Base-by-base conservation (phyloP, 2,888 invertebrate genomes). In the Sclerodermus sp. region DNA sequence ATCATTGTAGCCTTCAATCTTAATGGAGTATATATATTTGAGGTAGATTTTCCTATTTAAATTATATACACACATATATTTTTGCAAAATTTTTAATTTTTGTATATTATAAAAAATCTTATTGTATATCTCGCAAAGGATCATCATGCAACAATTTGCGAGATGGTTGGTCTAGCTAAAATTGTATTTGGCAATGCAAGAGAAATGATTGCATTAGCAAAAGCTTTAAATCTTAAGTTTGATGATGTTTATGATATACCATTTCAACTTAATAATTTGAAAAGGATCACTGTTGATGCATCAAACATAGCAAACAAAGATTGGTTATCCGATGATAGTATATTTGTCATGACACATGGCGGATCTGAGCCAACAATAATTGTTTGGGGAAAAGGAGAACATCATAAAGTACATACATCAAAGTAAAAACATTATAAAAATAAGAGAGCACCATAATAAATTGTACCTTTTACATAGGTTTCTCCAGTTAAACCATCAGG, bases 1-100 rank as follows among this genome's bases (percentile, higher is more conserved):
- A 71, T 73, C 54, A 61, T 72, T 30, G 55, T 77, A 48, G 75
- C 71, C 5, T 76, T 79, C 42, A 79, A 79, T 65, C 67, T 79
- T 14, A 75, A 64, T 53, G 78, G 75, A 16, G 66, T 70, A 32
- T 79, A 79, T 43, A 71, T 79, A 53, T 74, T 75, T 38, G 59
- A 72, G 59, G 75, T 75, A 64, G 8, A n/a, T n/a, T n/a, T n/a
- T n/a, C n/a, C n/a, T 40, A 45, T 23, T 40, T 8, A 13, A 9
- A 44, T 32, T 32, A 16, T 31, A 14, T 49, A 42, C 16, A 6
- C 2, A 18, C 1, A 23, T 15, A 6, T 36, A 13, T 29, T 32
- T n/a, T n/a, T n/a, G n/a, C n/a, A n/a, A n/a, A 13, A 14, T 30
- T 17, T 8, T 16, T 2, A 15, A 17, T 15, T 5, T 41, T 45